Evolutionary conservation across 1,140 invertebrate species (phyloP).

Genomic region (Drosophila lowei): DNA sequence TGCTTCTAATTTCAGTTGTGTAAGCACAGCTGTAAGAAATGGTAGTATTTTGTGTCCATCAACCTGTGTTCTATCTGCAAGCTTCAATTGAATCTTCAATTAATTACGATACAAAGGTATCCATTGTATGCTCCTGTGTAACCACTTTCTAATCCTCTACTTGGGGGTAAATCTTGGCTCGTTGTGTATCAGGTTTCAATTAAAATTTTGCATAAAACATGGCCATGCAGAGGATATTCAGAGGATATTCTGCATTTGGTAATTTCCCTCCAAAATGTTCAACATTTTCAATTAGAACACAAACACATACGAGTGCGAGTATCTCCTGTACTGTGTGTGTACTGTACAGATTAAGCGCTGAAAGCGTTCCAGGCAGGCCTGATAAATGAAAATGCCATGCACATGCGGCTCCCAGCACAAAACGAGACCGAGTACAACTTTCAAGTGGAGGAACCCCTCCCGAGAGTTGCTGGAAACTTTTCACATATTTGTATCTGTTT

Average conservation of each 20-base stretch:
- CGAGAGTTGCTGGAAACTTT: constrained; percentile 37
- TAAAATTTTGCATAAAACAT: constrained; percentile 32
- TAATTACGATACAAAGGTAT: constrained; percentile 9
- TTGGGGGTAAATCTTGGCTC: constrained; percentile 10
- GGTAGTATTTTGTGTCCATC: not conserved
- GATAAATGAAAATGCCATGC: constrained; percentile 71
- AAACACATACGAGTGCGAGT: not conserved
- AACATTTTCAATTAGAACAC: constrained; percentile 31
- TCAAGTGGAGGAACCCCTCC: constrained; percentile 39
- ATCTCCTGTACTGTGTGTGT: constrained; percentile 28
- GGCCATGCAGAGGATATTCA: too few relatives aligned
- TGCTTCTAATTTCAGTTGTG: constrained; percentile 1
- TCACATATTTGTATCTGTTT: constrained; percentile 80
- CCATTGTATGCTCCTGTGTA: constrained; percentile 2
- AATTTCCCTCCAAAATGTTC: too few relatives aligned
- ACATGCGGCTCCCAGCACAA: constrained; percentile 23
- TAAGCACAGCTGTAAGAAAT: constrained; percentile 1
- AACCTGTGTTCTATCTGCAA: not conserved
- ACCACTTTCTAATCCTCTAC: constrained; percentile 34
- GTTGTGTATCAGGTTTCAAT: constrained; percentile 57
- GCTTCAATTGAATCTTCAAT: constrained; percentile 20
- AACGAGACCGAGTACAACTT: constrained; percentile 29
- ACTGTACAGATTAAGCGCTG: constrained; percentile 58
- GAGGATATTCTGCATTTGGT: too few relatives aligned
- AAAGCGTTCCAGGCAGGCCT: constrained; percentile 41